phyloP scores from a whole-genome alignment of 2,113 vertebrate genomes.

The Sapajus apella region DNA sequence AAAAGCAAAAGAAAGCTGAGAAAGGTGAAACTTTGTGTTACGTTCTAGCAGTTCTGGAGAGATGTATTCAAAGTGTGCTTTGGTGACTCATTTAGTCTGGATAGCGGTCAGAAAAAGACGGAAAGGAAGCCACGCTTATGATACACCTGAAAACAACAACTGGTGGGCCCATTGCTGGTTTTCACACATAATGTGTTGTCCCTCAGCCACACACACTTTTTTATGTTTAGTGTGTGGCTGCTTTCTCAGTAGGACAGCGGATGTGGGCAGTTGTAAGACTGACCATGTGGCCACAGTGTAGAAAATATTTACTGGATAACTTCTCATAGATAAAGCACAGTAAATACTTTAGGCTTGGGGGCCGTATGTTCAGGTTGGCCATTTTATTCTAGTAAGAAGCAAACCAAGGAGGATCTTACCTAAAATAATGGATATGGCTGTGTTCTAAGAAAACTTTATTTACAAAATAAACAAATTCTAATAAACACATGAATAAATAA shows the following conservation, averaged over 20 bases:
- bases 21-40: neutral
- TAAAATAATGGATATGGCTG: neutral
- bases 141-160: no score
- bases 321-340: neutral
- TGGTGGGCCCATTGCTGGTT: neutral
- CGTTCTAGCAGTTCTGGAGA: neutral
- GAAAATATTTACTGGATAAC: neutral
- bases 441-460: neutral
- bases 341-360: neutral
- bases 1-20: neutral
- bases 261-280: neutral
- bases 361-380: neutral
- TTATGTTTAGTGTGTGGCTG: neutral
- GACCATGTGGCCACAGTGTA: neutral
- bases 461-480: neutral
- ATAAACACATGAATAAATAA: no score
- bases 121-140: neutral
- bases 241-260: neutral
- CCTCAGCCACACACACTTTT: accelerated
- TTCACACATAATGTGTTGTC: no score
- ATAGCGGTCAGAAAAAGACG: neutral
- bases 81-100: neutral
- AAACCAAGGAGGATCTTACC: neutral
- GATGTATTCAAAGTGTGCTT: no score
- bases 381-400: neutral